phyloP scores from a whole-genome alignment of 2,888 invertebrate species.

The Ischnura elegans region DNA sequence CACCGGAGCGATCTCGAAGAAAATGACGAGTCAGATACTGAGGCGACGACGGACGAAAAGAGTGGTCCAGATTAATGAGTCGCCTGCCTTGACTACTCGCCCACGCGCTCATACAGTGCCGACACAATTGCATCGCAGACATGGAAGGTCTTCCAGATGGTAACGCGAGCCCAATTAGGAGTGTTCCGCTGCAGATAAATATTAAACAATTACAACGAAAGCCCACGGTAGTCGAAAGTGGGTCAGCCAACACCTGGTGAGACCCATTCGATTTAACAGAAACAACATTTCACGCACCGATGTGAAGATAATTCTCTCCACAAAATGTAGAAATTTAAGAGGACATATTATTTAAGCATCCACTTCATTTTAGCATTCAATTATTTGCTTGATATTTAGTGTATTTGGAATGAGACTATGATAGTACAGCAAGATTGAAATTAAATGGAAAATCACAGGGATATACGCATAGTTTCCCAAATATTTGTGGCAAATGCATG shows the following conservation, averaged over 20 bases:
- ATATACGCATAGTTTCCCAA: no score
- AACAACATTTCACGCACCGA: no score
- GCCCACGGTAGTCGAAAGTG: background rate
- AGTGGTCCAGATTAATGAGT: background rate
- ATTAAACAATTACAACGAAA: background rate
- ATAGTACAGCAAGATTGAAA: no score
- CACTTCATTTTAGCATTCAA: no score
- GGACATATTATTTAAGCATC: no score
- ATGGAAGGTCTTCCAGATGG: background rate
- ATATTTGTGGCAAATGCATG: no score
- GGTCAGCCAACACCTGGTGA: background rate
- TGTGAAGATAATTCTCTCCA: no score
- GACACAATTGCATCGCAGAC: background rate
- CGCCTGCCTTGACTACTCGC: background rate
- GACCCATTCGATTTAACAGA: no score
- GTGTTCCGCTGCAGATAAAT: background rate
- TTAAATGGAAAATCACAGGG: no score
- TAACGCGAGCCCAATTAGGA: background rate
- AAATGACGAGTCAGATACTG: background rate
- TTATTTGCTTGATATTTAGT: no score
- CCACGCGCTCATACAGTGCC: background rate
- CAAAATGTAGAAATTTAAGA: no score
- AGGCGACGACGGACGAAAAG: background rate
- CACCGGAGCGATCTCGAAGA: background rate
- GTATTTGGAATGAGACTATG: no score